A percentile compares a stretch with the other conserved stretches of the same genome.
Evolutionary conservation across 2,888 invertebrate species (phyloP).

Genomic region (Caenorhabditis sp.): DNA sequence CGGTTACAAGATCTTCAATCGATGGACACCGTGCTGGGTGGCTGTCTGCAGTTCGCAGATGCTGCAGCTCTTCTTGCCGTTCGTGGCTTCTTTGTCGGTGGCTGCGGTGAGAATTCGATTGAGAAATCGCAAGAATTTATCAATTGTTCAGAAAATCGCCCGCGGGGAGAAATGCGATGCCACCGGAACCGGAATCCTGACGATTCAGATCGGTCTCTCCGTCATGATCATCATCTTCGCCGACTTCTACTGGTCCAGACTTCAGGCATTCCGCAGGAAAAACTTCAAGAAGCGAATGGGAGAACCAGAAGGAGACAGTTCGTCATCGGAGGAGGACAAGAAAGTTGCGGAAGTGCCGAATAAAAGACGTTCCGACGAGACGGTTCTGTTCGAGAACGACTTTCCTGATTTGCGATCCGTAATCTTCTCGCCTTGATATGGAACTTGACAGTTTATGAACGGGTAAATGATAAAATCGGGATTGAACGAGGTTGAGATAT

Average conservation of each 20-base stretch:
- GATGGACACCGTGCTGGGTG: constrained; percentile 68
- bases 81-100: constrained; percentile 52
- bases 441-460: too few species aligned
- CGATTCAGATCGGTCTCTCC: constrained; percentile 50
- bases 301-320: constrained; percentile 8
- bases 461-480: too few species aligned
- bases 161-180: constrained; percentile 63
- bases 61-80: constrained; percentile 64
- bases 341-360: too few species aligned
- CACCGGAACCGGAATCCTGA: constrained; percentile 31
- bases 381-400: constrained; percentile 45
- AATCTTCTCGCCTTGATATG: constrained; percentile 49
- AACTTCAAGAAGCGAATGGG: constrained; percentile 24
- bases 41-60: constrained; percentile 67
- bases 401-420: constrained; percentile 63
- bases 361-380: constrained; percentile 24
- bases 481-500: too few species aligned
- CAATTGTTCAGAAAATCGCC: constrained; percentile 53
- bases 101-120: constrained; percentile 41
- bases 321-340: neutral
- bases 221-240: constrained; percentile 64
- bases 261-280: constrained; percentile 35
- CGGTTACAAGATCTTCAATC: constrained; percentile 50
- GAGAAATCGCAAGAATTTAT: too few species aligned
- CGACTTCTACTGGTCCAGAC: constrained; percentile 67